Evolutionary conservation across 2,888 invertebrate species (phyloP), one percentile per base, ranked within the genome.

Genomic region (Drosophila tripunctata): DNA sequence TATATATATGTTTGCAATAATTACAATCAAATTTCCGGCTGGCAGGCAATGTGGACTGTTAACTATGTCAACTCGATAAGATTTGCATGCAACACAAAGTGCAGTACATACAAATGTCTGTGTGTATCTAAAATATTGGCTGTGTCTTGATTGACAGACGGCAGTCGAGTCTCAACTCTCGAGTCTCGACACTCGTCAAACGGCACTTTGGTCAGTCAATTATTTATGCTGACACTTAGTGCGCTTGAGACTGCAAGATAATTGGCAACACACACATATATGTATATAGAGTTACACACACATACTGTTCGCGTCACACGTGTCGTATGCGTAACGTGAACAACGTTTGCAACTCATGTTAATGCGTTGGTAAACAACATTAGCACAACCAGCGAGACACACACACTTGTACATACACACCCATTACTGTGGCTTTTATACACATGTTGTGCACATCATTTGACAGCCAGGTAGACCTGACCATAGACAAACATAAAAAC

Each of bases 151-250:
- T 51, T 73, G 60, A 45, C 61, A 48, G 51, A 47, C 55, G 45
- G 60, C 54, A 65, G 55, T 58, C 70, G 48, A 38, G 21, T 60
- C 38, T 45, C 50, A 30, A 54, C 57, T 63, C 62, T 60, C 48
- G 56, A 62, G 57, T 51, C 82, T 68, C 78, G 80, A 55, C 73
- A 56, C 54, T 60, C 64, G 74, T 66, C 67, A 84, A 52, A 55
- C 57, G 65, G 65, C 77, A 79, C 80, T 79, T 75, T 83, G 72
- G 67, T 58, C 67, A 75, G 56, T 88, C 84, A 81, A 81, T 88
- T 86, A 88, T 81, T 86, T 86, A 88, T 79, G 84, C 81, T 61
- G 80, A 79, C 87, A 81, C 81, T 88, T 75, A 79, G 87, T 86
- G 83, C 64, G 76, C 66, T 61, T 78, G 67, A 66, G 72, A 63